A percentile compares a stretch with the other conserved stretches of the same genome.
Evolutionary conservation across 2,797 vertebrate genomes (phyloP).

Genomic region (Melanotaenia maccullochi): DNA sequence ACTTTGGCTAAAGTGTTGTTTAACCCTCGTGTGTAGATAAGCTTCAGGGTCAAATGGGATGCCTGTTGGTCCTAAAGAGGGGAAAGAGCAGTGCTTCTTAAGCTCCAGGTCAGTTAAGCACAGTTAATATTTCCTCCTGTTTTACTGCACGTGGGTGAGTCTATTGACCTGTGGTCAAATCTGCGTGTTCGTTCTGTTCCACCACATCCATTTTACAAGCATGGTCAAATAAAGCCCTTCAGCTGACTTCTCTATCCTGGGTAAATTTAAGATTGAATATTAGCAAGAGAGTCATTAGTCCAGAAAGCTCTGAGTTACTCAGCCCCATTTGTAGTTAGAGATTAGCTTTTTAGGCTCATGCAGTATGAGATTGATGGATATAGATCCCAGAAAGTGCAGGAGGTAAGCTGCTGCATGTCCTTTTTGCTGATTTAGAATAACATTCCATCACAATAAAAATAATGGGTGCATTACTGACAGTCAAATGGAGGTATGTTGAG

Average conservation of each 20-base stretch:
- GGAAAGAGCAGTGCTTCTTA: slow-evolving; percentile 37
- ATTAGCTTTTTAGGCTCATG: slow-evolving; percentile 62
- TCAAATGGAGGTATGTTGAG: slow-evolving; percentile 48
- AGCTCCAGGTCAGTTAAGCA: slow-evolving; percentile 57
- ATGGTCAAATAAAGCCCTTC: slow-evolving; percentile 58
- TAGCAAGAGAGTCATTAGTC: slow-evolving; percentile 69
- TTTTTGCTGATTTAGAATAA: slow-evolving; percentile 61
- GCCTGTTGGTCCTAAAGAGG: slow-evolving; percentile 41
- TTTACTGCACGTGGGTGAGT: slow-evolving; percentile 62
- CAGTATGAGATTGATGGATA: slow-evolving; percentile 56
- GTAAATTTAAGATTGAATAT: slow-evolving; percentile 72
- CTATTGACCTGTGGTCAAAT: slow-evolving; percentile 62
- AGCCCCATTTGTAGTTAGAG: slow-evolving; percentile 53
- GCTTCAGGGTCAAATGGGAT: slow-evolving; percentile 60
- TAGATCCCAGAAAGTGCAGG: slow-evolving; percentile 54
- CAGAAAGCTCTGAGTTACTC: slow-evolving; percentile 57
- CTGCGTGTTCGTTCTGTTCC: slow-evolving; percentile 46
- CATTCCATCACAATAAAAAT: slow-evolving; percentile 65
- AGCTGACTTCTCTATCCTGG: slow-evolving; percentile 48
- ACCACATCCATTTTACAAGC: slow-evolving; percentile 45
- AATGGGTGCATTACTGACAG: slow-evolving; percentile 67
- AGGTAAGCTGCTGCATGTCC: slow-evolving; percentile 55
- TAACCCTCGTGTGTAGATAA: slow-evolving; percentile 66
- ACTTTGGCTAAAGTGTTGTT: slow-evolving; percentile 48
- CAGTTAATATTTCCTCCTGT: slow-evolving; percentile 73